phyloP scores from a whole-genome alignment of 2,888 invertebrate species.

The Molorchus minor region DNA sequence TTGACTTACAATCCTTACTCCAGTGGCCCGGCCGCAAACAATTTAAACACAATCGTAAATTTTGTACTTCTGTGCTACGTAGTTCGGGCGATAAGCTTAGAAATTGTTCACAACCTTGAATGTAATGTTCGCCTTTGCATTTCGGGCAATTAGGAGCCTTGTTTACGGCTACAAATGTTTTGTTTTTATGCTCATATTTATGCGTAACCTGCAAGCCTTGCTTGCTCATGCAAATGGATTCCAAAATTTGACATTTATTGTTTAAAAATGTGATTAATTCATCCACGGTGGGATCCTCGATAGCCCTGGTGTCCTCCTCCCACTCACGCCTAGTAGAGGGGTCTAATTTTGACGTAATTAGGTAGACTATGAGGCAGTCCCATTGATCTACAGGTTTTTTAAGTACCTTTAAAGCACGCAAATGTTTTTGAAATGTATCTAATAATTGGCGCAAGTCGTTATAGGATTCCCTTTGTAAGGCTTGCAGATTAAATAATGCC shows the following conservation, averaged over 20 bases:
- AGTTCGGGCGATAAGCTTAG: background rate
- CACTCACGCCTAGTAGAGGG: background rate
- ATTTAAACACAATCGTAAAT: background rate
- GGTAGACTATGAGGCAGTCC: constrained; percentile 1
- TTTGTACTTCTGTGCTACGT: background rate
- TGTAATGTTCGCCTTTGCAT: background rate
- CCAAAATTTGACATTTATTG: constrained; percentile 5
- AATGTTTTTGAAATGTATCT: constrained; percentile 7
- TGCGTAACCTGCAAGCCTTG: background rate
- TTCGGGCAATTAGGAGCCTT: background rate
- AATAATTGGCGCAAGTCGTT: background rate
- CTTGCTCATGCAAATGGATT: background rate
- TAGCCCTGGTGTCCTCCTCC: constrained; percentile 1
- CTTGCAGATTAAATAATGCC: background rate
- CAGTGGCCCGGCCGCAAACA: background rate
- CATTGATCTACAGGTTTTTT: constrained; percentile 1
- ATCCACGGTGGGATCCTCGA: background rate
- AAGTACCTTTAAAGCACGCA: constrained; percentile 8
- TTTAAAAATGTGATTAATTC: constrained; percentile 6
- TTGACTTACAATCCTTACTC: background rate
- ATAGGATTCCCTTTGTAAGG: constrained; percentile 1
- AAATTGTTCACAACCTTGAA: background rate
- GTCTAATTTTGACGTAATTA: constrained; percentile 11
- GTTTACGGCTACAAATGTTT: background rate
- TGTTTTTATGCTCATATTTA: background rate